Evolutionary conservation across 2,888 invertebrate genomes (phyloP).

Genomic region (Ochlodes sylvanus): DNA sequence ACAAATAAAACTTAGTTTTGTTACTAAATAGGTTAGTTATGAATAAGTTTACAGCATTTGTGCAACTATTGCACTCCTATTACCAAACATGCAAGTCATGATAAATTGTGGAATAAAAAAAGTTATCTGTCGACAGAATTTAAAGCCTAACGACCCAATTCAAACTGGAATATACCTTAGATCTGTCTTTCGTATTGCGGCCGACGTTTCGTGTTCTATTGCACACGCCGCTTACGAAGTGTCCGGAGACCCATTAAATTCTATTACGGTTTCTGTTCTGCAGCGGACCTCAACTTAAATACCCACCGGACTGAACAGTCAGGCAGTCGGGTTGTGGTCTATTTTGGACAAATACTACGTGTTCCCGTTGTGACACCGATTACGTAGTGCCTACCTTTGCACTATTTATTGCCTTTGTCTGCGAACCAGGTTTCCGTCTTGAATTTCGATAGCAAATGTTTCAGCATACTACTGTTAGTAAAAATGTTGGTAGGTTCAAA

Average conservation of each 20-base stretch:
- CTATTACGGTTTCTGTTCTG: slow-evolving; percentile 9
- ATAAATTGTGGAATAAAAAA: no score
- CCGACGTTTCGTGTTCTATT: neutral
- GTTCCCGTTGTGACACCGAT: neutral
- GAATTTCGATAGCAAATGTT: no score
- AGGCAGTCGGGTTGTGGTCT: neutral
- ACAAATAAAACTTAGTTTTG: no score
- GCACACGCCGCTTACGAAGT: slow-evolving; percentile 6
- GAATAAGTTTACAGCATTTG: no score
- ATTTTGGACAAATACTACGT: slow-evolving; percentile 5
- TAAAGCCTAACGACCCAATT: neutral
- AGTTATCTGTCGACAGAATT: no score
- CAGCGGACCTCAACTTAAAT: slow-evolving; percentile 1
- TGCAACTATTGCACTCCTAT: no score
- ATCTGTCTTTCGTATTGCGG: slow-evolving; percentile 2
- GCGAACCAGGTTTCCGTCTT: no score
- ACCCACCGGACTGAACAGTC: neutral
- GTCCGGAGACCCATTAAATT: slow-evolving; percentile 7
- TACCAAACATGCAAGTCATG: no score
- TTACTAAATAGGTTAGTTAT: no score
- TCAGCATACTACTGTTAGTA: no score
- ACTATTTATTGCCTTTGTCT: neutral
- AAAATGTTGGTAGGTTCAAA: no score
- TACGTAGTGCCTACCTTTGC: neutral
- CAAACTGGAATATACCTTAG: neutral